Evolutionary conservation across 2,888 invertebrate genomes (phyloP), one percentile per base, ranked within the genome.

Genomic region (Timandra comae): DNA sequence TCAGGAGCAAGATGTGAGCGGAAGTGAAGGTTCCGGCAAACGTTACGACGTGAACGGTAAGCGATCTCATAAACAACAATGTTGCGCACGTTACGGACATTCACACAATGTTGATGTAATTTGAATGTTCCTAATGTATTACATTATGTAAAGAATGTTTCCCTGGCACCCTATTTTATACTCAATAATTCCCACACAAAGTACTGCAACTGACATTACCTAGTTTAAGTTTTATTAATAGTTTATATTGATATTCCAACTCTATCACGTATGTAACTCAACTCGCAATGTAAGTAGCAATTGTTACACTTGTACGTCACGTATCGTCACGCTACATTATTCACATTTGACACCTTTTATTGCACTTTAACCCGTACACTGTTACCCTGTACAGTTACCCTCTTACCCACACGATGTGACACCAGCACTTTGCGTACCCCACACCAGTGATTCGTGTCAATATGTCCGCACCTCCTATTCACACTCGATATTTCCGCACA

Each of bases 1-100:
- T 11, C 55, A 81, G 81, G 81, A 81, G 32, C 76, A 73, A 57
- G 80, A 81, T 29, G 56, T 56, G 2, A 59, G 53, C 42, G 63
- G 61, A 8, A 60, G 48, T 41, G 72, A 72, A 10, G 59, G 37
- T 40, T 49, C 64, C 2, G 67, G 55, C 11, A 72, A 74, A 34
- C 67, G 58, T 35, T 80, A 67, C 56, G 75, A 76, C 19, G 43
- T 53, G 6, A 62, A 46, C 39, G 80, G 82, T 81, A 67, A 76
- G 77, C 36, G 31, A 35, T 21, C 19, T 9, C 9, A 13, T 9
- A 24, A 31, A 32, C 12, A 26, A 37, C 40, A 37, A 27, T 38
- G 33, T 30, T 45, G 43, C 49, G 43, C 46, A 51, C 29, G 27
- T 41, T 20, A 34, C 33, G 13, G 44, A 52, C 35, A 46, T 46